Evolutionary conservation across 2,113 vertebrate genomes (phyloP).

Genomic region (Amblyopsis rosae): DNA sequence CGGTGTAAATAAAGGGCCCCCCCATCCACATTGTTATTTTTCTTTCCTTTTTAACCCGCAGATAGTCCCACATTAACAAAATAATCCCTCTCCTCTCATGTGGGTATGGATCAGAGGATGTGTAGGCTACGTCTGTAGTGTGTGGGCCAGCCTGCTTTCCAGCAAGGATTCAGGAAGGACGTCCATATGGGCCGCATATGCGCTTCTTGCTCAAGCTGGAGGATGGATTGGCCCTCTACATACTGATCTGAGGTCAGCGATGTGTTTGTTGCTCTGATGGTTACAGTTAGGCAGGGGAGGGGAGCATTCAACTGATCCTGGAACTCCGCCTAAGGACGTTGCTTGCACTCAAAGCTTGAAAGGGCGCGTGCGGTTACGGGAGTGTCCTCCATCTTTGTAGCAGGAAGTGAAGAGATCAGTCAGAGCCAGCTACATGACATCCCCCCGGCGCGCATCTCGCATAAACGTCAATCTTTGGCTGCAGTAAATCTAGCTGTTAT

Average conservation of each 20-base stretch:
- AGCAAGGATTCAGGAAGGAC: slow-evolving; percentile 53
- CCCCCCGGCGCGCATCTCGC: slow-evolving; percentile 53
- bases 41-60: too few species aligned
- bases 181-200: slow-evolving; percentile 73
- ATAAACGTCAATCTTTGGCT: slow-evolving; percentile 65
- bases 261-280: slow-evolving; percentile 63
- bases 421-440: slow-evolving; percentile 64
- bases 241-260: slow-evolving; percentile 68
- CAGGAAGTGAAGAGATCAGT: slow-evolving; percentile 72
- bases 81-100: neutral
- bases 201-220: slow-evolving; percentile 40
- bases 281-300: slow-evolving; percentile 55
- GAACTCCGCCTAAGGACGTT: slow-evolving; percentile 62
- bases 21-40: too few species aligned
- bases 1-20: too few species aligned
- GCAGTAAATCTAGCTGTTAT: slow-evolving; percentile 54
- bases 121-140: slow-evolving; percentile 37
- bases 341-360: slow-evolving; percentile 60
- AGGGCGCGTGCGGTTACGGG: slow-evolving; percentile 60
- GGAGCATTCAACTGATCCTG: slow-evolving; percentile 51
- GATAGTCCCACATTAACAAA: slow-evolving; percentile 17
- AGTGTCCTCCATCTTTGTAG: slow-evolving; percentile 68
- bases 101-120: slow-evolving; percentile 30
- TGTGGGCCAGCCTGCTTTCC: slow-evolving; percentile 39
- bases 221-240: slow-evolving; percentile 61